Percentiles rank a stretch among this genome's conserved stretches.
Evolutionary conservation across 2,797 vertebrate species (phyloP).

Genomic region (Muscicapa striata): DNA sequence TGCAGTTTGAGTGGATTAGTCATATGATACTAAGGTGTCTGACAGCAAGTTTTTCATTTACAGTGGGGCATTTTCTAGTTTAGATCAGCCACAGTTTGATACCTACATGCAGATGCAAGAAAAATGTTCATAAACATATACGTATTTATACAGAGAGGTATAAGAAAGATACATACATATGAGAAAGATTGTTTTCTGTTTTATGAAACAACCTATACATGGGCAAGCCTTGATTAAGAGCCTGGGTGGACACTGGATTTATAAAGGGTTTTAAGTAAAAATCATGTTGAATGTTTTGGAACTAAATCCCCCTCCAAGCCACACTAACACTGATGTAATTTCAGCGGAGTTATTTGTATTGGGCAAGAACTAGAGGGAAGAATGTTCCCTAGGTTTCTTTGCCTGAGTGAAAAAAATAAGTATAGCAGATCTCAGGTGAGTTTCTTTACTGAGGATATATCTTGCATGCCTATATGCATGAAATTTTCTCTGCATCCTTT

Average conservation of each 20-base stretch:
- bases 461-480: neutral
- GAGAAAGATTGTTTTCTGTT: neutral
- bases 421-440: neutral
- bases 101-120: neutral
- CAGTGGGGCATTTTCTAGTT: neutral
- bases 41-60: neutral
- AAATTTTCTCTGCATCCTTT: neutral
- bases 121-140: neutral
- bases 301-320: neutral
- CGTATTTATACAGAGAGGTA: neutral
- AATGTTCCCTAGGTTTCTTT: neutral
- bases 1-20: slow-evolving; percentile 11
- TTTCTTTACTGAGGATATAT: neutral
- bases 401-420: neutral
- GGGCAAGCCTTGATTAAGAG: neutral
- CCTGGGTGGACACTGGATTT: neutral
- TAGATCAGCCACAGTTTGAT: neutral
- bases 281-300: neutral
- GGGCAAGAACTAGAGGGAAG: neutral
- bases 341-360: neutral
- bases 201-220: neutral
- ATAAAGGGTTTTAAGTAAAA: neutral
- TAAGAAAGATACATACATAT: fast-evolving
- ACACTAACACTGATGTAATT: neutral
- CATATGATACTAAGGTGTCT: neutral